phyloP scores from a whole-genome alignment of 2,113 vertebrate genomes.

The Ictalurus furcatus region DNA sequence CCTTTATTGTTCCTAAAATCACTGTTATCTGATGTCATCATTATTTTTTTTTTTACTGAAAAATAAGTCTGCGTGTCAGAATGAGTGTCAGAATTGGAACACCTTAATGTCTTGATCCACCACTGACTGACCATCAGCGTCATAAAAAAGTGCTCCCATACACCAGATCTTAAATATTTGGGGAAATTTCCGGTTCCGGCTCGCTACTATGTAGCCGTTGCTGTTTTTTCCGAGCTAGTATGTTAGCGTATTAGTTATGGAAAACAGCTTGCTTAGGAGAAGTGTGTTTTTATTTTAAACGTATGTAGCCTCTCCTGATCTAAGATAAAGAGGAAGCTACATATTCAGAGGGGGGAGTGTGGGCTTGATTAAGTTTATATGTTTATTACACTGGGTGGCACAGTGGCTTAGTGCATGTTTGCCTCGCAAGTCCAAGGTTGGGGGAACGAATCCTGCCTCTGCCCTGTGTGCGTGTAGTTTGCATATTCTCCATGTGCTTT shows the following conservation, averaged over 20 bases:
- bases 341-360: too few relatives aligned
- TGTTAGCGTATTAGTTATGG: background rate
- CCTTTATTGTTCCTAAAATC: background rate
- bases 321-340: too few relatives aligned
- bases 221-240: background rate
- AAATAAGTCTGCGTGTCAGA: background rate
- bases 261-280: background rate
- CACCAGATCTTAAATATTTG: background rate
- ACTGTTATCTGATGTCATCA: background rate
- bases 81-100: background rate
- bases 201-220: background rate
- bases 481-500: too few relatives aligned
- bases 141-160: background rate
- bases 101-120: background rate
- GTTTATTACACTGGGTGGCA: too few relatives aligned
- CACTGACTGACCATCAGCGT: background rate
- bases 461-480: too few relatives aligned
- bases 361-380: too few relatives aligned
- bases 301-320: too few relatives aligned
- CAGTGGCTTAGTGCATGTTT: too few relatives aligned
- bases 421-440: too few relatives aligned
- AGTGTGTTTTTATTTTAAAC: background rate
- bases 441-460: too few relatives aligned
- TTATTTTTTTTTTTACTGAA: background rate
- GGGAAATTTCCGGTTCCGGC: background rate